A percentile compares a stretch with the other conserved stretches of the same genome.
phyloP scores from a whole-genome alignment of 2,888 invertebrate genomes.

The Thysanoteuthis rhombus region DNA sequence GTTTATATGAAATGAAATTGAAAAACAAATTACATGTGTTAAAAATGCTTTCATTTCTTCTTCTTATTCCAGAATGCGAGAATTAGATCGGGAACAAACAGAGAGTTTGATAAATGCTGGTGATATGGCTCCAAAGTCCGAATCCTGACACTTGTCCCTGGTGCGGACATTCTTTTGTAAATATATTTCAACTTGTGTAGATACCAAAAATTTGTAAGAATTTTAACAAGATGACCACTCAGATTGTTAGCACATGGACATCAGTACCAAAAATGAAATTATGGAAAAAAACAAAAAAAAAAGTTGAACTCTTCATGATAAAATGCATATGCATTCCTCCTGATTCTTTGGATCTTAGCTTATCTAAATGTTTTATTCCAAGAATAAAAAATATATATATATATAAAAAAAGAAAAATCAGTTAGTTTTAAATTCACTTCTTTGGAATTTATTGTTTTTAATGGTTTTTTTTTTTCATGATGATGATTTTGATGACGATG shows the following conservation, averaged over 20 bases:
- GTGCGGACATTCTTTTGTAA: conserved; percentile 16
- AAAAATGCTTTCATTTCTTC: not conserved
- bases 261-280: not conserved
- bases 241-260: not conserved
- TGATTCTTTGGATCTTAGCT: not conserved
- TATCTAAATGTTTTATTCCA: not conserved
- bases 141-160: conserved; percentile 20
- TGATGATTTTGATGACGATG: no score
- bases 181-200: conserved; percentile 12
- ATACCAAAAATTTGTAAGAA: not conserved
- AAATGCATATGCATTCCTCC: not conserved
- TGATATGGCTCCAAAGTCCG: conserved; percentile 21
- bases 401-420: not conserved
- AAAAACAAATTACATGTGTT: not conserved
- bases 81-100: conserved; percentile 77
- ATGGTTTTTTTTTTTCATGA: not conserved
- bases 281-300: not conserved
- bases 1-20: not conserved
- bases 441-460: not conserved
- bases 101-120: conserved; percentile 73
- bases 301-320: not conserved
- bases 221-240: not conserved
- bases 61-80: conserved; percentile 66
- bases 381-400: not conserved
- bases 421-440: not conserved